Evolutionary conservation across 2,888 invertebrate genomes (phyloP), one percentile per base, ranked within the genome.

Genomic region (Thelaira solivaga): DNA sequence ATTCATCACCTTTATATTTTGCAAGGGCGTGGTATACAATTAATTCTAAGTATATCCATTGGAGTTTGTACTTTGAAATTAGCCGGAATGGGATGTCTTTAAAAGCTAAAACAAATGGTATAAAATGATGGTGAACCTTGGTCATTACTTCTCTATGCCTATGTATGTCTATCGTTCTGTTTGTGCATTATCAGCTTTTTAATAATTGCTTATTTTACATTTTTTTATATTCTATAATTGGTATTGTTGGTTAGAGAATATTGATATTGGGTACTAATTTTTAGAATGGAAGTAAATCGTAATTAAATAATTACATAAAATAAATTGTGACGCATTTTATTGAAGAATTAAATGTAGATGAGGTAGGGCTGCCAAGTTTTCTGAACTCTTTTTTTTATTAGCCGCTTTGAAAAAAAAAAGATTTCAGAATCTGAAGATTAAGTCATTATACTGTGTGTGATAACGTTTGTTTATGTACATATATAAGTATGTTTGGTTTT

Each of bases 11-110:
- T 65, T 53, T 64, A 59, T 43, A 47, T 69, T 26, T 41, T 62
- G 49, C 72, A 81, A 79, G 80, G 81, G 81, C 81, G 81, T 81
- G 81, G 81, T 79, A 73, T 59, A 53, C 39, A 59, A 29, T 36
- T 57, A 51, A 6, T 69, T 24, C n/a, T 41, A 51, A 41, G 18
- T 62, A n/a, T 65, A 41, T n/a, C n/a, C 53, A 36, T 59, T 76
- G 67, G 53, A 72, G 53, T 62, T 62, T 57, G 65, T 8, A 53
- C 24, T 51, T 73, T 73, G 59, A 61, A 74, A 61, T 45, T 72
- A 20, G 3, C 20, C 39, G 22, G 53, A 18, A 55, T 49, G 34
- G 36, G 39, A 6, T 29, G 31, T 16, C 8, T 61, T 51, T 34
- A 49, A 43, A 51, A 11, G 20, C 6, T 34, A 34, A 31, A 5